Conservation (phyloP, 2,797 vertebrate genomes). For the Enoplosus armatus region DNA sequence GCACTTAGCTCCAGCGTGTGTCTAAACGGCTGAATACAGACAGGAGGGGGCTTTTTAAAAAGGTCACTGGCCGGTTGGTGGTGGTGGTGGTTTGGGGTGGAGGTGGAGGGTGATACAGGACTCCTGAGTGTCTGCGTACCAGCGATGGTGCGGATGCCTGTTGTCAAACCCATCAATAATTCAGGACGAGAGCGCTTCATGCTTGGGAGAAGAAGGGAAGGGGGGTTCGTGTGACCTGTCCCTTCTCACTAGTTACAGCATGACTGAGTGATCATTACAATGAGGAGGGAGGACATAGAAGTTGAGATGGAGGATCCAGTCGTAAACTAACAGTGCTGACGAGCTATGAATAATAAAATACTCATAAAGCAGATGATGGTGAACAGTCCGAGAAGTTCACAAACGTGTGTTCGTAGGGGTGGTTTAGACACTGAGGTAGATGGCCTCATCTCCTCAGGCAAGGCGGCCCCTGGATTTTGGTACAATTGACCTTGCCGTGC, state of each 20-base stretch:
- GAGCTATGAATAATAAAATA: neutral
- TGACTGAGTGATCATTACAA: neutral
- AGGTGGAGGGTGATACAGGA: slow-evolving; percentile 25
- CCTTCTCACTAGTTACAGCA: neutral
- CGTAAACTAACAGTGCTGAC: neutral
- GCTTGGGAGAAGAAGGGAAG: neutral
- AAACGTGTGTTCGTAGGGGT: neutral
- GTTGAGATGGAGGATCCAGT: neutral
- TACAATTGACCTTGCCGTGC: neutral
- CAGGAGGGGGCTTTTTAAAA: slow-evolving; percentile 39
- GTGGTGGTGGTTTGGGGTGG: neutral
- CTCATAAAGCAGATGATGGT: neutral
- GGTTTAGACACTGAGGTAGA: neutral
- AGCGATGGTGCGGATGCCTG: neutral
- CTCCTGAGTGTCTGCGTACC: slow-evolving; percentile 25
- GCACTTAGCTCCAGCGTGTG: neutral
- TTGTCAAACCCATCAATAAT: slow-evolving; percentile 72
- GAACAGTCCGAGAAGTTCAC: neutral
- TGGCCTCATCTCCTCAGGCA: neutral
- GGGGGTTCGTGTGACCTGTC: slow-evolving; percentile 20
- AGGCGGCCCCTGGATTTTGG: neutral
- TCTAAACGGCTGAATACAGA: neutral
- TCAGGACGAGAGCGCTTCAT: slow-evolving; percentile 39
- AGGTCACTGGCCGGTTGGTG: slow-evolving; percentile 41
- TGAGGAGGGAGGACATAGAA: neutral